Evolutionary conservation across 2,888 invertebrate species (phyloP), one percentile per base, ranked within the genome.

Genomic region (Ferrisia virgata): DNA sequence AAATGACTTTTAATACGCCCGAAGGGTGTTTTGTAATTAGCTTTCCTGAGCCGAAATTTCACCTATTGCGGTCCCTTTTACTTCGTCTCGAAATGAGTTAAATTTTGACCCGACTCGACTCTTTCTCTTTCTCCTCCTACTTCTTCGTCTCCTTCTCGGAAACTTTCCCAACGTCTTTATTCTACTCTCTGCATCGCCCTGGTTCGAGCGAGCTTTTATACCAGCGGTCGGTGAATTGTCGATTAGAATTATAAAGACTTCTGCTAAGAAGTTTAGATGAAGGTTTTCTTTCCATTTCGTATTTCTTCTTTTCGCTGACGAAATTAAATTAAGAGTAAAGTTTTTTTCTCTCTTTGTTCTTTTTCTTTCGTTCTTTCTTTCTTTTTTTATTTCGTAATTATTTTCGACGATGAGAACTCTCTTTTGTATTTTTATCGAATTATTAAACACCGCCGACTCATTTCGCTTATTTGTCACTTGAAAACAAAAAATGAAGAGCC

Each of bases 11-110:
- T 64, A 64, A 64, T 64, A 28, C 64, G 58, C 28, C 64, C 64
- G 64, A 64, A 64, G 64, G 64, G 64, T 64, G 64, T 64, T 64
- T 64, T 28, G 28, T 64, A 64, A 64, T 64, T 64, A 28, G 64
- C 64, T 64, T 64, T 64, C 28, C 28, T 53, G 53, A 22, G 53
- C 53, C 53, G 53, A 53, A 53, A 53, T 53, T 53, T 53, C 53
- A 53, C 53, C 53, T 22, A 53, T 53, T 53, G 53, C 53, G 53
- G 53, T 53, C 8, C 18, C 53, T 18, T 9, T 5, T 13, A 13
- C 40, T 5, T 53, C 47, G 4, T 53, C 22, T 53, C 53, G 53
- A 53, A 53, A 53, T 18, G 18, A 53, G 18, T 53, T 53, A 53
- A 53, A 53, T 53, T 53, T 53, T 53, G 9, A 53, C 8, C 11